Base-by-base conservation (phyloP, 2,888 invertebrate species). In the Glyphotaelius pellucidus region DNA sequence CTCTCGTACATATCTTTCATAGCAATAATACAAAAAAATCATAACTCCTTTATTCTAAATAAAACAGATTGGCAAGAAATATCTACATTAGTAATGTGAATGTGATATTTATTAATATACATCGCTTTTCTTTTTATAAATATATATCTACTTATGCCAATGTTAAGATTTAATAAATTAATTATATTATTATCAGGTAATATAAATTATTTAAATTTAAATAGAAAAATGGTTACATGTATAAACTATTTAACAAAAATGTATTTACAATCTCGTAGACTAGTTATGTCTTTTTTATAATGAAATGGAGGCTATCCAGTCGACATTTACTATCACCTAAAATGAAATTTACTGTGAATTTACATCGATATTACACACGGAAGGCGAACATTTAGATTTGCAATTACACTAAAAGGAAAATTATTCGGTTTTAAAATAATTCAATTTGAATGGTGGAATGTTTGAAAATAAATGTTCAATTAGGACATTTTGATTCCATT, bases 1-100 rank as follows among this genome's bases (percentile, higher is more conserved):
- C 92, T 91, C 90, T 93, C 92, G 91, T 93, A 93, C 93, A 93
- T 85, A 92, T 92, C 92, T 92, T 92, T 92, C 89, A 90, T 87
- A 88, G 90, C 87, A 92, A 92, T 92, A 92, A 84, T 92, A 92
- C 90, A 92, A 92, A 89, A 89, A 90, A 90, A 87, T 91, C 80
- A 90, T 92, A 85, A 87, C 91, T 90, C 88, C 92, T 80, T 85
- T 92, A 47, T 80, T 90, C 90, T 91, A 80, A 81, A 83, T 83
- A 90, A 93, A 93, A 93, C 91, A 92, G 92, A 90, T 88, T 90
- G 91, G 92, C 92, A 90, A 93, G 91, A 91, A 90, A 92, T 93
- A 92, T 90, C 91, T 92, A 80, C 89, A 92, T 90, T 93, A 87
- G 90, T 90, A 79, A 47, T 67, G 38, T 25, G 19, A 89, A 92